Evolutionary conservation across 1,140 invertebrate species (phyloP), one percentile per base, ranked within the genome.

Genomic region (Cataglyphis hispanica): DNA sequence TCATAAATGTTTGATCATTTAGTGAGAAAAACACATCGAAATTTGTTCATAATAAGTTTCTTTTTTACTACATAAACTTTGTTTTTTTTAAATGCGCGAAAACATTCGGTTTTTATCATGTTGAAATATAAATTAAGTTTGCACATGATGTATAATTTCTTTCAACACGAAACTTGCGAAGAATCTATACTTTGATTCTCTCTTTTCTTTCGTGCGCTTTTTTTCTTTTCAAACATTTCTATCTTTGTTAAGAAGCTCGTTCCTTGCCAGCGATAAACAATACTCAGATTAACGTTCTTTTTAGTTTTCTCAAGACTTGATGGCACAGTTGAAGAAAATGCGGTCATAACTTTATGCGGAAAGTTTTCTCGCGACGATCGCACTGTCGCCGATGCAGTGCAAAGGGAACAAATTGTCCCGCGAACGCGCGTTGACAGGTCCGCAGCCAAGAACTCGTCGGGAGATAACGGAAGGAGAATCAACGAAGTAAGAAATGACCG

Each of bases 401-500:
- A 67, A 37, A 53, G 58, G 64, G 72, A 77, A 84, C 72, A 84
- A 76, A 75, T 83, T 81, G 69, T 81, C 53, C 19, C 66, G 78
- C 78, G 50, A 66, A 81, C 66, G 66, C 78, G n/a, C 61, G 81
- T 77, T 84, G 81, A 84, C 69, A 76, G 69, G 69, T 81, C 66
- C 13, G 58, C 74, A 56, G 7, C 40, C 70, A 37, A 66, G 56
- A 86, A 81, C 56, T 78, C 67, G 70, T 34, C 77, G 22, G 13
- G 72, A 63, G 77, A 70, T 78, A 89, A 89, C 87, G 67, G 85
- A 61, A 78, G 69, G 87, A 63, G 88, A 89, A 89, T 89, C 84
- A 89, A 86, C 88, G 64, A 89, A 89, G 88, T 89, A 89, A 89
- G 88, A 89, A 89, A 89, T 86, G 78, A 89, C 87, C 84, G 84